phyloP scores from a whole-genome alignment of 2,113 vertebrate genomes.

The Phrynosoma blainvillii region DNA sequence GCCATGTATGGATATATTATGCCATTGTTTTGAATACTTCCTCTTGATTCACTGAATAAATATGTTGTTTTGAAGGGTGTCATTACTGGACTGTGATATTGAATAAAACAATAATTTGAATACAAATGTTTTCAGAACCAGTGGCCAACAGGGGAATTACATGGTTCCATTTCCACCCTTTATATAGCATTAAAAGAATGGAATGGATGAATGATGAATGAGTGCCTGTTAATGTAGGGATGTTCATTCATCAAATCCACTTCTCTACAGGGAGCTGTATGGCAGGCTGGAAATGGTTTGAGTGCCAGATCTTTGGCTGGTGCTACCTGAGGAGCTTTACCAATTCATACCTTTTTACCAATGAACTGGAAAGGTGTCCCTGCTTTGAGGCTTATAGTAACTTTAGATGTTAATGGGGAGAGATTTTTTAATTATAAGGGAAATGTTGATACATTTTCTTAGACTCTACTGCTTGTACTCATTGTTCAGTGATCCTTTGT shows the following conservation, averaged over 20 bases:
- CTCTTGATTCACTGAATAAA: conserved; percentile 45
- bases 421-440: conserved; percentile 9
- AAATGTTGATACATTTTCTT: not conserved
- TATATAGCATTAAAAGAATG: not conserved
- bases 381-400: not conserved
- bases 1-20: conserved; percentile 23
- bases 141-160: conserved; percentile 19
- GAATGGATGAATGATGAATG: conserved; percentile 22
- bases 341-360: not conserved
- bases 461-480: conserved; percentile 2
- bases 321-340: not conserved
- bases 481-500: not conserved
- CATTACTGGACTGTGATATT: conserved; percentile 33
- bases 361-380: not conserved
- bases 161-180: conserved; percentile 9
- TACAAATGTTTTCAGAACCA: conserved; percentile 58
- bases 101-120: conserved; percentile 54
- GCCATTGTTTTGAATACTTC: conserved; percentile 42
- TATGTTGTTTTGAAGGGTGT: conserved; percentile 44
- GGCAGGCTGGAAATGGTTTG: conserved; percentile 26
- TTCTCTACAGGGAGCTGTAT: conserved; percentile 34
- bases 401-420: not conserved
- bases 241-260: conserved; percentile 13
- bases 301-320: conserved; percentile 32
- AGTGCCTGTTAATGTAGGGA: not conserved